phyloP scores from a whole-genome alignment of 1,140 invertebrate species.

The Drosophila repletoides region DNA sequence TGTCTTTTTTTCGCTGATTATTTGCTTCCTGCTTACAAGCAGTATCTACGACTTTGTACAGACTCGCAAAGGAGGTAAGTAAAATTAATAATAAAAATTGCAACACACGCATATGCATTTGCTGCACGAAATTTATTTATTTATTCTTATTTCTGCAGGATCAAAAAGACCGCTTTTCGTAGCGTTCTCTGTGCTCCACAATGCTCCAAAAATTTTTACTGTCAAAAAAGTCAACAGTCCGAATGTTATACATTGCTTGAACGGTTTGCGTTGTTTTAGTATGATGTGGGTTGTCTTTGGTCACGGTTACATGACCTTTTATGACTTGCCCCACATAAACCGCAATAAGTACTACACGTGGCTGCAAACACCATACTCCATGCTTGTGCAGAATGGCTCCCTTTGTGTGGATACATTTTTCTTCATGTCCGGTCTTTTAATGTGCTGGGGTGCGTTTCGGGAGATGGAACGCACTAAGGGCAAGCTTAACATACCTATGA shows the following conservation, averaged over 20 bases:
- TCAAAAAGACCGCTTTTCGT: constrained; percentile 60
- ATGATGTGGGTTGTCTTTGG: constrained; percentile 88
- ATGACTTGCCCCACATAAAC: constrained; percentile 71
- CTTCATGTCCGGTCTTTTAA: constrained; percentile 87
- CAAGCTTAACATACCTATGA: constrained; percentile 75
- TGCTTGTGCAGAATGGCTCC: constrained; percentile 85
- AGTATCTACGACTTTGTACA: constrained; percentile 73
- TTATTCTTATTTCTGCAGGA: constrained; percentile 19
- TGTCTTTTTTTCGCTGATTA: constrained; percentile 65
- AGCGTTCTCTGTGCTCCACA: constrained; percentile 73
- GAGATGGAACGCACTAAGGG: constrained; percentile 87
- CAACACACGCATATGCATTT: too few species aligned
- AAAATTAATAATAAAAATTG: too few species aligned
- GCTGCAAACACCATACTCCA: constrained; percentile 83
- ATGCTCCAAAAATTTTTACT: constrained; percentile 77
- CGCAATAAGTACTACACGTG: constrained; percentile 58
- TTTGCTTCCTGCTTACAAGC: constrained; percentile 64
- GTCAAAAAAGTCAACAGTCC: constrained; percentile 71
- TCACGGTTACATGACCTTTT: constrained; percentile 83
- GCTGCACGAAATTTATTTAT: too few species aligned
- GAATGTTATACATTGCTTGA: constrained; percentile 83
- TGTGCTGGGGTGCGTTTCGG: constrained; percentile 85
- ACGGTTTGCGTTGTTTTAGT: constrained; percentile 85
- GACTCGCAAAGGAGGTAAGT: constrained; percentile 64
- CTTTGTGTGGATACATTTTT: constrained; percentile 88